A percentile compares a stretch with the other conserved stretches of the same genome.
Evolutionary conservation across 2,888 invertebrate species (phyloP).

Genomic region (Cryptus armator): DNA sequence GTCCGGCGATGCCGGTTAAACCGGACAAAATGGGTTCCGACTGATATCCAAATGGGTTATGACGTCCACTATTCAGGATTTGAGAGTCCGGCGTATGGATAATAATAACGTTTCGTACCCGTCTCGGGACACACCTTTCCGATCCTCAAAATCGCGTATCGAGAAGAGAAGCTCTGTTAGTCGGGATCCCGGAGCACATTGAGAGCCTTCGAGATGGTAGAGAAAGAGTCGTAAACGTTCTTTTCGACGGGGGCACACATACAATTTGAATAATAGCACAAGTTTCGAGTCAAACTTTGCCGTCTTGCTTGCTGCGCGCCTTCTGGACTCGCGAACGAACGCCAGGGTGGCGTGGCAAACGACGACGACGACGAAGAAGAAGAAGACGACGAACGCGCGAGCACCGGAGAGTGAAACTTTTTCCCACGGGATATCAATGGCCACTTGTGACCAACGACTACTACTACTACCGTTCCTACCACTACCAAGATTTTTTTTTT

Average conservation of each 20-base stretch:
- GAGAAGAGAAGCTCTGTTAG: slow-evolving; percentile 26
- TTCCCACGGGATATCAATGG: slow-evolving; percentile 68
- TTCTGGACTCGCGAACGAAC: slow-evolving; percentile 56
- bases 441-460: slow-evolving; percentile 67
- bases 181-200: slow-evolving; percentile 9
- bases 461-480: slow-evolving; percentile 28
- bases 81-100: not conserved
- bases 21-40: slow-evolving; percentile 32
- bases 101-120: slow-evolving; percentile 29
- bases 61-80: slow-evolving; percentile 47
- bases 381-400: slow-evolving; percentile 50
- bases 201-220: slow-evolving; percentile 17
- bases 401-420: slow-evolving; percentile 58
- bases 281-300: slow-evolving; percentile 66
- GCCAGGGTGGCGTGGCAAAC: slow-evolving; percentile 47
- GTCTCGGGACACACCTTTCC: slow-evolving; percentile 17
- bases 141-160: slow-evolving; percentile 7
- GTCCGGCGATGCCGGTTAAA: slow-evolving; percentile 26
- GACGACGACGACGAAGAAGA: slow-evolving; percentile 26
- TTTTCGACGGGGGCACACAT: slow-evolving; percentile 62
- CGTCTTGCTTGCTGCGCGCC: slow-evolving; percentile 59
- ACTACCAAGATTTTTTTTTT: slow-evolving; percentile 13
- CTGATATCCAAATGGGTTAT: slow-evolving; percentile 51
- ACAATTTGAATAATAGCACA: slow-evolving; percentile 69
- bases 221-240: slow-evolving; percentile 67